A percentile compares a stretch with the other conserved stretches of the same genome.
Conservation (phyloP, 2,888 invertebrate genomes). For the Willowsia nigromaculata region DNA sequence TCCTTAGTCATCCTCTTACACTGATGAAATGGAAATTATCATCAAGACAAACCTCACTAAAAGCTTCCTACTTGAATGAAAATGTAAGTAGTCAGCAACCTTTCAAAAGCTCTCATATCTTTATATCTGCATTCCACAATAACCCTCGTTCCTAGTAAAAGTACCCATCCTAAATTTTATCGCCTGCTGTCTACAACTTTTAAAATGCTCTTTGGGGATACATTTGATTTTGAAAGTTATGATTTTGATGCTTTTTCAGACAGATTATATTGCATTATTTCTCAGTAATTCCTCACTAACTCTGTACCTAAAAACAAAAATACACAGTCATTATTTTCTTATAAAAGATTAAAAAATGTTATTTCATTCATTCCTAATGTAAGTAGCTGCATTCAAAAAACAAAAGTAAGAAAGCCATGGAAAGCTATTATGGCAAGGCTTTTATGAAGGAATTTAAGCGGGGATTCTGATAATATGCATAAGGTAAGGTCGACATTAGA, state of each 20-base stretch:
- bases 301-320: not conserved
- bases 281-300: not conserved
- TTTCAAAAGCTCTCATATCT: not conserved
- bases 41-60: not conserved
- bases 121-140: not conserved
- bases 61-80: slow-evolving; percentile 41
- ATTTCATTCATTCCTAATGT: not conserved
- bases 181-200: not conserved
- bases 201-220: not conserved
- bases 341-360: not conserved
- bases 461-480: too few species aligned
- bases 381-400: not conserved
- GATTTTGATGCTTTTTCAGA: not conserved
- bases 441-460: too few species aligned
- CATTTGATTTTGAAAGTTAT: not conserved
- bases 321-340: not conserved
- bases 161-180: not conserved
- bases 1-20: not conserved
- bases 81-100: not conserved
- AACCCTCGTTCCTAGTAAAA: slow-evolving; percentile 1
- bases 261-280: not conserved
- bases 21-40: not conserved
- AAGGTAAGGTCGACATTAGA: too few species aligned
- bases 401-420: too few species aligned
- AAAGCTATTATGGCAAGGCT: too few species aligned